Evolutionary conservation across 92 coral and sea anemone species (phyloP).

Genomic region (Epizoanthus scotinus): DNA sequence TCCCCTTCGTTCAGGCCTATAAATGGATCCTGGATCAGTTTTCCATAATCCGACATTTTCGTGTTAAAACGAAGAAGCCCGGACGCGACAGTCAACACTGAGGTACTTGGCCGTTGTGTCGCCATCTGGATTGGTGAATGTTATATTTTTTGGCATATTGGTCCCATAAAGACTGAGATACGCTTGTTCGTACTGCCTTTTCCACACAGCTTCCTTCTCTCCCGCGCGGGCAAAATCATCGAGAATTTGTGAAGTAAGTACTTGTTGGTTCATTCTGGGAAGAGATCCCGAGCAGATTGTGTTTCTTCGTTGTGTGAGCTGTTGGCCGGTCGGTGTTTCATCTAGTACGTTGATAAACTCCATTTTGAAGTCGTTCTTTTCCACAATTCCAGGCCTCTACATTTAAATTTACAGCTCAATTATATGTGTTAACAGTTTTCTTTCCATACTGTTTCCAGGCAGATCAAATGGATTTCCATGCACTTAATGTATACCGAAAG

Average conservation of each 20-base stretch:
- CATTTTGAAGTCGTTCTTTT: background rate
- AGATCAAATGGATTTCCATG: background rate
- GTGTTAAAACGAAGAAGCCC: conserved; percentile 23
- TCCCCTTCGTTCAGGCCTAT: background rate
- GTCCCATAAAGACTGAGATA: conserved; percentile 36
- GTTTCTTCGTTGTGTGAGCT: conserved; percentile 25
- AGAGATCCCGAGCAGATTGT: conserved; percentile 32
- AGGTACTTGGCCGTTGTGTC: conserved; percentile 32
- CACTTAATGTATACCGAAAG: background rate
- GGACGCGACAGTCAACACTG: conserved; percentile 24
- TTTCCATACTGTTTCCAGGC: background rate
- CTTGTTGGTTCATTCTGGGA: conserved; percentile 21
- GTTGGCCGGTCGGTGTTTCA: conserved; percentile 39
- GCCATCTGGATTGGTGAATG: conserved; percentile 13
- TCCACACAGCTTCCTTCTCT: conserved; percentile 31
- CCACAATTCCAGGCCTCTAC: background rate
- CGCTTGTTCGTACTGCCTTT: conserved; percentile 32
- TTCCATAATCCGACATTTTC: background rate
- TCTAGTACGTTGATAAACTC: conserved; percentile 29
- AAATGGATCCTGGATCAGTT: no score
- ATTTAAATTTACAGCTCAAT: background rate
- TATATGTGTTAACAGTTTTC: background rate
- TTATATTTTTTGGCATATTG: conserved; percentile 31
- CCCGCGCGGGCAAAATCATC: conserved; percentile 38
- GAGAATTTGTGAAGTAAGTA: conserved; percentile 37